These are phyloP conservation scores for Cottoperca gobio DNA, from an alignment of 2,797 vertebrate species.

Conservation along the genomic window DNA sequence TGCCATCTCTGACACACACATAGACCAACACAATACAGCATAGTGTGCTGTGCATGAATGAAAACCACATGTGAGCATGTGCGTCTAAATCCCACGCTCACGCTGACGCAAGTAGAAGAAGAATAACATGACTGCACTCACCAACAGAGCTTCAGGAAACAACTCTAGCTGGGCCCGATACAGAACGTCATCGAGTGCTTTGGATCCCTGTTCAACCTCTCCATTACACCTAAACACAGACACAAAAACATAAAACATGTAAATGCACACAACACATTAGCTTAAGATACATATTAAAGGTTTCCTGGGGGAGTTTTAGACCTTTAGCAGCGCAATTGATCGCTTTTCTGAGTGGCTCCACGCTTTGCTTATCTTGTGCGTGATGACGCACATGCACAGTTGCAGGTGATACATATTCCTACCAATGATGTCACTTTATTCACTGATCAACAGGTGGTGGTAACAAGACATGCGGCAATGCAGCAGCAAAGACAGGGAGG, in stretches of 20 bases:
- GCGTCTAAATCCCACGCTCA: constrained; percentile 57
- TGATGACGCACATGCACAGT: neutral
- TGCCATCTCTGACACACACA: constrained; percentile 58
- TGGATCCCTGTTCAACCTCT: constrained; percentile 93
- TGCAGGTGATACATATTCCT: neutral
- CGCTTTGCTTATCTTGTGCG: neutral
- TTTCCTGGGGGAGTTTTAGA: neutral
- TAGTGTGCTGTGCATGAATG: constrained; percentile 53
- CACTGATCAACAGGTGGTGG: constrained; percentile 1
- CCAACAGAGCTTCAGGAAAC: constrained; percentile 97
- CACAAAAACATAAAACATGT: constrained; percentile 19
- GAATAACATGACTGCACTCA: constrained; percentile 76
- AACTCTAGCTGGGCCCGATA: constrained; percentile 97
- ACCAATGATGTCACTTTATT: neutral
- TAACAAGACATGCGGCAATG: neutral
- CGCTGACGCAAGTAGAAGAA: neutral
- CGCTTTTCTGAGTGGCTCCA: neutral
- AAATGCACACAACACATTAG: constrained; percentile 2
- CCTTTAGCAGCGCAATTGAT: neutral
- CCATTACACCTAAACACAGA: constrained; percentile 91
- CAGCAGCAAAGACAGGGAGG: neutral
- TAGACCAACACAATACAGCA: constrained; percentile 57
- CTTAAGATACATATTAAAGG: neutral
- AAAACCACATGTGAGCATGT: constrained; percentile 57
- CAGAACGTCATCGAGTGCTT: constrained; percentile 95